Percentiles rank a stretch among this genome's conserved stretches.
Conservation (phyloP, 2,888 invertebrate species). For the Dione vanillae region DNA sequence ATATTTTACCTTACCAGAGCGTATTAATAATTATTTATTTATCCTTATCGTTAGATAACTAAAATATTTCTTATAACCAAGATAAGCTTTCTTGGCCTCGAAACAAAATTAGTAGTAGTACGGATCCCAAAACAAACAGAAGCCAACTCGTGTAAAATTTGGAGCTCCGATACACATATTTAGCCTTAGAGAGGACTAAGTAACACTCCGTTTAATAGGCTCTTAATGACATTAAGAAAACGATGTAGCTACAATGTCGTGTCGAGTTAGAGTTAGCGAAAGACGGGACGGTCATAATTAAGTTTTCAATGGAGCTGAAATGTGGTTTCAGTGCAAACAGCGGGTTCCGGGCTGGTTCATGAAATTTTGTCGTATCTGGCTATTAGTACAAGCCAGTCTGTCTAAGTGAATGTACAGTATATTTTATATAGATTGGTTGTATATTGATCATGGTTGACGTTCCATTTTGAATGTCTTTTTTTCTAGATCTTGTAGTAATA, state of each 20-base stretch:
- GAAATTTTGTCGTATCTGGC: background rate
- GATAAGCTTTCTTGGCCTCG: conserved; percentile 21
- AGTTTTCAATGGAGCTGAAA: conserved; percentile 72
- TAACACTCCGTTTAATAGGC: conserved; percentile 57
- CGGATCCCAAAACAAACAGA: conserved; percentile 34
- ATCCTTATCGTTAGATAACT: conserved; percentile 11
- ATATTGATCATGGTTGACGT: too few species aligned
- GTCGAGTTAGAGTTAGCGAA: conserved; percentile 51
- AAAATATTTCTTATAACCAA: conserved; percentile 21
- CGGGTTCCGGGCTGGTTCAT: conserved; percentile 54
- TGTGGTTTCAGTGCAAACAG: conserved; percentile 68
- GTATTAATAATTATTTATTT: conserved; percentile 12
- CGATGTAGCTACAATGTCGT: conserved; percentile 50
- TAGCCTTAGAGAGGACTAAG: conserved; percentile 52
- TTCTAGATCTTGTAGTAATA: too few species aligned
- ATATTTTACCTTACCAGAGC: too few species aligned
- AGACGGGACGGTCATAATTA: conserved; percentile 63
- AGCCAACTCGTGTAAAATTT: conserved; percentile 29
- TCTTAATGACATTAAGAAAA: conserved; percentile 63
- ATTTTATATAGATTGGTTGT: conserved; percentile 6
- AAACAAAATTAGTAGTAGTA: conserved; percentile 26
- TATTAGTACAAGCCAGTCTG: conserved; percentile 29
- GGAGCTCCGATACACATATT: conserved; percentile 49
- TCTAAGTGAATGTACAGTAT: conserved; percentile 56
- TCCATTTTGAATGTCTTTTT: too few species aligned